Percentiles rank a stretch among this genome's conserved stretches.
phyloP scores from a whole-genome alignment of 2,888 invertebrate species.

The Trachelus troglodyta region DNA sequence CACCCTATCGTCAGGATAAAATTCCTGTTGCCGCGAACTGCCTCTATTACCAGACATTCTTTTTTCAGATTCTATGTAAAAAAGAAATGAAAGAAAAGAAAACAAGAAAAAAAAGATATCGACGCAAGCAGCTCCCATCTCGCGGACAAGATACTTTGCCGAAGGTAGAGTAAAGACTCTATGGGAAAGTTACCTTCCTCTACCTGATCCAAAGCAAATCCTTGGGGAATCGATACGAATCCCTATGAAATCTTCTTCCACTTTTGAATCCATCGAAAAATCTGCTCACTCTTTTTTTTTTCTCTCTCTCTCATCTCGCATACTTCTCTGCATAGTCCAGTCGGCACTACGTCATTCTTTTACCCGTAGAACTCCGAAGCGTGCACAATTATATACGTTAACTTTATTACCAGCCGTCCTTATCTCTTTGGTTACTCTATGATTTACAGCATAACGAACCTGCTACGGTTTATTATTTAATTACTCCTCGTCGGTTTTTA shows the following conservation, averaged over 20 bases:
- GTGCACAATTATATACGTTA: neutral
- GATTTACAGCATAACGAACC: constrained; percentile 6
- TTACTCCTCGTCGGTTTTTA: constrained; percentile 5
- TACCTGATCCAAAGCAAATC: neutral
- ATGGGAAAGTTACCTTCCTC: neutral
- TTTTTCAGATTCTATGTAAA: neutral
- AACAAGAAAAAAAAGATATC: neutral
- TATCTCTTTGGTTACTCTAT: constrained; percentile 10
- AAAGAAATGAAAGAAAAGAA: no score
- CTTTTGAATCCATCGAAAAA: no score
- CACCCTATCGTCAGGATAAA: neutral
- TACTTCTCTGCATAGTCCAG: neutral
- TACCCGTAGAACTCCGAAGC: neutral
- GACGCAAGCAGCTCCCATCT: neutral
- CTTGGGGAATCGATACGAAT: neutral
- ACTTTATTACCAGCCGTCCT: constrained; percentile 11
- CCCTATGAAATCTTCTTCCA: neutral
- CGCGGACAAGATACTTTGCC: neutral
- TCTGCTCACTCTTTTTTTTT: neutral
- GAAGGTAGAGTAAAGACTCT: neutral
- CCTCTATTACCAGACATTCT: neutral
- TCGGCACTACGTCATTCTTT: neutral
- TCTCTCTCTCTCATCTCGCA: neutral
- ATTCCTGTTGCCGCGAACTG: neutral
- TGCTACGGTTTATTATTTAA: constrained; percentile 10